Percentiles rank a stretch among this genome's conserved stretches.
Evolutionary conservation across 1,140 invertebrate genomes (phyloP).

Genomic region (Agraylea sexmaculata): DNA sequence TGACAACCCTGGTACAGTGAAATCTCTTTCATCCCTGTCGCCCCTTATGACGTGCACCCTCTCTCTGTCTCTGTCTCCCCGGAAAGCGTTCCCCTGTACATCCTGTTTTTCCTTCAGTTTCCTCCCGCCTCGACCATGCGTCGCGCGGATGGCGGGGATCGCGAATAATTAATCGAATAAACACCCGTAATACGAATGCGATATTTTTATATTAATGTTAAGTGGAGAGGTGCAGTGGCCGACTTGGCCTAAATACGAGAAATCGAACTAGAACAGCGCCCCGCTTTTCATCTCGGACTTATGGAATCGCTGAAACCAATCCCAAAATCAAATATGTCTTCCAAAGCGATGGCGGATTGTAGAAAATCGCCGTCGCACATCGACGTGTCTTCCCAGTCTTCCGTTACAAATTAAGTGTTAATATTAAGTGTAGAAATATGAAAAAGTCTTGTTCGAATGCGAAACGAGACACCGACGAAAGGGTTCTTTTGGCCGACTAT

Average conservation of each 20-base stretch:
- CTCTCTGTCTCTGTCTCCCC: slow-evolving; percentile 35
- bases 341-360: slow-evolving; percentile 21
- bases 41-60: slow-evolving; percentile 21
- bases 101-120: slow-evolving; percentile 26
- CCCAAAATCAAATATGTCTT: slow-evolving; percentile 35
- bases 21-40: slow-evolving; percentile 1
- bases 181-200: no score
- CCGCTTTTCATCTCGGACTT: no score
- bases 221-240: no score
- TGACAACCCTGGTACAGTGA: no score
- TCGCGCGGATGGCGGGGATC: slow-evolving; percentile 17
- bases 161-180: slow-evolving; percentile 6
- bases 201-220: no score
- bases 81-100: slow-evolving; percentile 33
- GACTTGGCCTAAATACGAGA: no score
- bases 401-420: slow-evolving; percentile 6
- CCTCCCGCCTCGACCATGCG: slow-evolving; percentile 18
- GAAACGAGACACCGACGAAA: slow-evolving; percentile 35
- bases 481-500: slow-evolving; percentile 46
- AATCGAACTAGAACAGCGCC: no score
- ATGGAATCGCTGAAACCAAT: no score
- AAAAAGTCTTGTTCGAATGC: slow-evolving; percentile 16
- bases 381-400: slow-evolving; percentile 25
- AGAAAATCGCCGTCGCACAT: slow-evolving; percentile 9
- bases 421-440: slow-evolving; percentile 1